These are phyloP conservation scores for Trididemnum clinides DNA, from an alignment of 23 tunicate species.

Conservation along the genomic window DNA sequence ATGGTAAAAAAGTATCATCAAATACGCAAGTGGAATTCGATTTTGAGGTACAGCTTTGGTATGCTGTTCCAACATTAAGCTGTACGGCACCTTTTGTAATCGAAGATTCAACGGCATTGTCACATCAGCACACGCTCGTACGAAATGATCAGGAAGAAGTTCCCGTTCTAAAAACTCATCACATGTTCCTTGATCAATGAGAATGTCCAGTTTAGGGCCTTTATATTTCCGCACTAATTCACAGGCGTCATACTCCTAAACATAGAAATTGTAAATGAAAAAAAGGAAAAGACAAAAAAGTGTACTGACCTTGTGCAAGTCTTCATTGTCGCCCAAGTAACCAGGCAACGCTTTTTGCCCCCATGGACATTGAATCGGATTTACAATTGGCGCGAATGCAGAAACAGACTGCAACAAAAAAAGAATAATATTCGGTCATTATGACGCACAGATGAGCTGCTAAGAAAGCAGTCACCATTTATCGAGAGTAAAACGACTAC, in stretches of 20 bases:
- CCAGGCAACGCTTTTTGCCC: constrained; percentile 94
- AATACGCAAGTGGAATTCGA: too few relatives aligned
- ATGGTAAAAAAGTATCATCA: too few relatives aligned
- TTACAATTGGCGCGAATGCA: constrained; percentile 92
- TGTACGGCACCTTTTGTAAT: constrained; percentile 84
- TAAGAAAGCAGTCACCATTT: too few relatives aligned
- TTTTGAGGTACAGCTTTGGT: too few relatives aligned
- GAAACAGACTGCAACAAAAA: constrained; percentile 66
- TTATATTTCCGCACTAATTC: constrained; percentile 61
- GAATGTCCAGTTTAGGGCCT: constrained; percentile 70
- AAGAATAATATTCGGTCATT: too few relatives aligned
- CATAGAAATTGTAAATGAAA: not conserved
- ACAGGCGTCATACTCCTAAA: constrained; percentile 80
- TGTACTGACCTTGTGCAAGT: constrained; percentile 37
- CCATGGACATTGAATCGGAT: constrained; percentile 92
- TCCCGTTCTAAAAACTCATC: constrained; percentile 85
- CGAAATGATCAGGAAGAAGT: constrained; percentile 79
- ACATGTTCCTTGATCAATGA: constrained; percentile 84
- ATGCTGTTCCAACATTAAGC: too few relatives aligned
- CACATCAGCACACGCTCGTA: constrained; percentile 71
- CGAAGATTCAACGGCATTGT: constrained; percentile 51
- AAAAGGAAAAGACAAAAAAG: too few relatives aligned
- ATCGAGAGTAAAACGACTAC: too few relatives aligned
- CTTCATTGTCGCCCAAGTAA: constrained; percentile 68
- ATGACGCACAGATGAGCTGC: too few relatives aligned